Evolutionary conservation across 2,113 vertebrate species (phyloP).

Genomic region (Lepidiolamprologus cunningtoni): DNA sequence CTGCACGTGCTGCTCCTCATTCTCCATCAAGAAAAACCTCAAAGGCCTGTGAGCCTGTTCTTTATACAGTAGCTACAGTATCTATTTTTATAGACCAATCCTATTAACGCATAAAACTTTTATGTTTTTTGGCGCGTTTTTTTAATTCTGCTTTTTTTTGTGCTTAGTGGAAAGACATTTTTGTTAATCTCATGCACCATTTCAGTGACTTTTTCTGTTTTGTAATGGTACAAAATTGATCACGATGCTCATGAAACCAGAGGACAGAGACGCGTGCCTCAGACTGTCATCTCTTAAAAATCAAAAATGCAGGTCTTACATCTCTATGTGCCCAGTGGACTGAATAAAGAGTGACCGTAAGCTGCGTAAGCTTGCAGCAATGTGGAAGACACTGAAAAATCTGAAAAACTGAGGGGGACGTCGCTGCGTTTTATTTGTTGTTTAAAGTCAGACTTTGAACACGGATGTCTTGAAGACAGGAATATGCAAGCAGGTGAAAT

Average conservation of each 20-base stretch:
- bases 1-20: slow-evolving; percentile 35
- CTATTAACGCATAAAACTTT: slow-evolving; percentile 49
- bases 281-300: slow-evolving; percentile 5
- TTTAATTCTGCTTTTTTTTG: neutral
- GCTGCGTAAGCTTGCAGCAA: neutral
- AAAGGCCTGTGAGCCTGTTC: slow-evolving; percentile 80
- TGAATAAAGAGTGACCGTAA: neutral
- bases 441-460: slow-evolving; percentile 10
- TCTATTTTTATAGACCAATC: slow-evolving; percentile 83
- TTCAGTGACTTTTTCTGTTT: slow-evolving; percentile 68
- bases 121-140: neutral
- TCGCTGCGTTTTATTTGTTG: neutral
- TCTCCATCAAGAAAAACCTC: slow-evolving; percentile 59
- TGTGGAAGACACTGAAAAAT: neutral
- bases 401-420: neutral
- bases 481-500: slow-evolving; percentile 37
- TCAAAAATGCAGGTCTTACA: neutral
- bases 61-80: slow-evolving; percentile 73
- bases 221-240: slow-evolving; percentile 77
- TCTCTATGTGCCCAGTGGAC: slow-evolving; percentile 18
- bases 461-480: slow-evolving; percentile 21
- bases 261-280: slow-evolving; percentile 11
- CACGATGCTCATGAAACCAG: neutral
- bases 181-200: slow-evolving; percentile 79
- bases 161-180: slow-evolving; percentile 80